Evolutionary conservation across 2,888 invertebrate species (phyloP).

Genomic region (Drosophila antonietae): DNA sequence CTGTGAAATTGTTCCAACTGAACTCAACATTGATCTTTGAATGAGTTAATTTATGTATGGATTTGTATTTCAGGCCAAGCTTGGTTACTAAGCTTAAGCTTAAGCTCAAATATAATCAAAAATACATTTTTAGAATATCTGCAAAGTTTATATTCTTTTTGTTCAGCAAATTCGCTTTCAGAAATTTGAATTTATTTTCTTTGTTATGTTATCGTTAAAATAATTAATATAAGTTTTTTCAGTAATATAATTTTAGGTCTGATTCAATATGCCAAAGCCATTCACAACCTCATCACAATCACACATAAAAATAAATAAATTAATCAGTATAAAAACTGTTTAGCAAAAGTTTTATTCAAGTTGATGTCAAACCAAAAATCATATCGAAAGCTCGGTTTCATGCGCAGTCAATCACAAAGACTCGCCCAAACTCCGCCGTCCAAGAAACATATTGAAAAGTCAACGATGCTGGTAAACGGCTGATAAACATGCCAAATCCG

Average conservation of each 20-base stretch:
- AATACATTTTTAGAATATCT: no score
- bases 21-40: no score
- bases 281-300: background rate
- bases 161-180: no score
- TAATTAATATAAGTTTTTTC: background rate
- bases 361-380: slow-evolving; percentile 34
- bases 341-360: slow-evolving; percentile 24
- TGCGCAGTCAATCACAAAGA: slow-evolving; percentile 53
- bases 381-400: slow-evolving; percentile 37
- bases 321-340: background rate
- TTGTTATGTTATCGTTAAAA: background rate
- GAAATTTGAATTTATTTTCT: no score
- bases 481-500: slow-evolving; percentile 50
- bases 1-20: no score
- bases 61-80: no score
- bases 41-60: no score
- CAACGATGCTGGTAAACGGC: slow-evolving; percentile 46
- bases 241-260: background rate
- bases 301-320: background rate
- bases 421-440: slow-evolving; percentile 31
- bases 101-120: no score
- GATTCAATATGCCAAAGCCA: background rate
- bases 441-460: slow-evolving; percentile 46
- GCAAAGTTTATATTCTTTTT: no score
- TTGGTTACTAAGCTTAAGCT: no score